Conservation (phyloP, 2,888 invertebrate species). For the Entomobrya multifasciata region DNA sequence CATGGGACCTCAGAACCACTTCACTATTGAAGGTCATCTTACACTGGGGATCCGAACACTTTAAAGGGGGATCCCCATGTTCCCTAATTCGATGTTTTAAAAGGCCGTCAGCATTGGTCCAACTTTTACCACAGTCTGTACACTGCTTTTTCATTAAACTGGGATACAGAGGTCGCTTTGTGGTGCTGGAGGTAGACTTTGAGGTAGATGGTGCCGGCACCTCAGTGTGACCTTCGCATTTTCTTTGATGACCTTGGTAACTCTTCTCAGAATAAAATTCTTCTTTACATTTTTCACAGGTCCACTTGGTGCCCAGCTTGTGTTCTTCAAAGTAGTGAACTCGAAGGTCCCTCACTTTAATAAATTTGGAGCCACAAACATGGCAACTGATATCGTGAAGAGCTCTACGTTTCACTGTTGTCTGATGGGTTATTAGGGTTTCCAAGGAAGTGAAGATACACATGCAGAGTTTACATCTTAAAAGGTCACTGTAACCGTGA, state of each 20-base stretch:
- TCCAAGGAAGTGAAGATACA: neutral
- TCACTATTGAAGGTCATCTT: neutral
- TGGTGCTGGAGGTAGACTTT: too few species aligned
- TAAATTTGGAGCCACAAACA: neutral
- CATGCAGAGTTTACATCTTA: neutral
- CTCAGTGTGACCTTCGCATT: neutral
- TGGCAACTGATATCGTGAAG: neutral
- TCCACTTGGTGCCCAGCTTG: neutral
- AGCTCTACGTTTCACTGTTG: neutral
- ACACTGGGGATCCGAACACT: neutral
- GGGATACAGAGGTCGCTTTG: neutral
- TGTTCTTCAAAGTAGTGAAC: conserved; percentile 7
- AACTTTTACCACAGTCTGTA: neutral
- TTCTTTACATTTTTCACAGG: neutral
- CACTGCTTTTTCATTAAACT: neutral
- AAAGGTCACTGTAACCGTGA: neutral
- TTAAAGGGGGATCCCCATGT: neutral
- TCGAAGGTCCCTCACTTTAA: neutral
- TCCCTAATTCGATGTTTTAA: neutral
- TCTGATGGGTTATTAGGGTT: neutral
- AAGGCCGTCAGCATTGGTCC: neutral
- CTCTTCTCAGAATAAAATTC: neutral
- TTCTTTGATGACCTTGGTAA: neutral
- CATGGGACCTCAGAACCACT: neutral
- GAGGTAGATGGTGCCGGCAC: neutral